These are phyloP conservation scores for Corella eumyota DNA, from an alignment of 23 tunicate genomes.

Conservation along the genomic window DNA sequence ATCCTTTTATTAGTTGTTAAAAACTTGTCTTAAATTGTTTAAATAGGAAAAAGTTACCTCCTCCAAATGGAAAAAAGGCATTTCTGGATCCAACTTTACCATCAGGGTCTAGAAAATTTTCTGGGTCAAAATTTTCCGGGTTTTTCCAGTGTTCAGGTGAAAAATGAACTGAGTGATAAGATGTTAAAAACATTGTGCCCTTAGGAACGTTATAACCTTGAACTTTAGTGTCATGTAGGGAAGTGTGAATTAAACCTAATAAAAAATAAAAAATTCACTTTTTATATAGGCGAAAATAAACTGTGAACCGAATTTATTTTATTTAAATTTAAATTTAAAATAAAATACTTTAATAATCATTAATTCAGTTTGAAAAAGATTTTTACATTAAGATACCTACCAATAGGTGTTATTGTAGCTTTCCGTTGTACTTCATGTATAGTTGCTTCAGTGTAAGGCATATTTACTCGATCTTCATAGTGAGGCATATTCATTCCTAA, in stretches of 20 bases:
- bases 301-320: too few relatives aligned
- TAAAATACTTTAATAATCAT: too few relatives aligned
- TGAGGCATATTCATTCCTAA: background rate
- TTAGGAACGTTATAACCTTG: slow-evolving; percentile 16
- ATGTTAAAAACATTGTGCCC: background rate
- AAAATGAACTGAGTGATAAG: slow-evolving; percentile 8
- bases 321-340: too few relatives aligned
- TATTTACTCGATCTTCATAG: slow-evolving; percentile 4
- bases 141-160: slow-evolving; percentile 17
- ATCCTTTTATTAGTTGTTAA: too few relatives aligned
- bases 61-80: slow-evolving; percentile 28
- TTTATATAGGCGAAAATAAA: too few relatives aligned
- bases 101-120: slow-evolving; percentile 17
- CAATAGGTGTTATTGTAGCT: slow-evolving; percentile 5
- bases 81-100: slow-evolving; percentile 11
- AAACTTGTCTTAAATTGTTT: too few relatives aligned
- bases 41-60: slow-evolving; percentile 1
- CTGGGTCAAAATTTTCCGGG: slow-evolving; percentile 18
- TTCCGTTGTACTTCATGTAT: slow-evolving; percentile 16
- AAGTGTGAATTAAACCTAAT: slow-evolving; percentile 9
- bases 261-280: background rate
- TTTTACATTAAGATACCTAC: slow-evolving; percentile 5
- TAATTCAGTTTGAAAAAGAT: too few relatives aligned
- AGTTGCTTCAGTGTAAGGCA: slow-evolving; percentile 20
- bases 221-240: background rate